A percentile compares a stretch with the other conserved stretches of the same genome.
Conservation (phyloP, 2,888 invertebrate species). For the Choristoneura rosaceana region DNA sequence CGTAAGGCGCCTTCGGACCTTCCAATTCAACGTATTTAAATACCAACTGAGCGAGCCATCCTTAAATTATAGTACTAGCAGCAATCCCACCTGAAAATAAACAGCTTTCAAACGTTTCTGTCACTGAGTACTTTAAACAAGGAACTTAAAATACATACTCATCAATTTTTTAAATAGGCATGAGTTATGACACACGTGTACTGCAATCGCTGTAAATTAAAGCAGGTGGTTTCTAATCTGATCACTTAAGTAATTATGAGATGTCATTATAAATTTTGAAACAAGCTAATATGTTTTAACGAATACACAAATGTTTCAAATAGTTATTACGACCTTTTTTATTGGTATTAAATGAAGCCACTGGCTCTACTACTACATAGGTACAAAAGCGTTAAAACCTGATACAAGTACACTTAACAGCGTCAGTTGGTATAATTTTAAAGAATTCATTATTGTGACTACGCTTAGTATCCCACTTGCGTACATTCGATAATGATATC, state of each 20-base stretch:
- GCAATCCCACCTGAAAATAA: conserved; percentile 17
- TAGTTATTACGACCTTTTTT: conserved; percentile 24
- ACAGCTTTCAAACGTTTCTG: conserved; percentile 5
- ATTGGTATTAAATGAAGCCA: neutral
- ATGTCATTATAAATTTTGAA: conserved; percentile 44
- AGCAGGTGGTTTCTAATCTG: conserved; percentile 48
- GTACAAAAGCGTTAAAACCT: conserved; percentile 11
- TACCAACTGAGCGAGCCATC: conserved; percentile 13
- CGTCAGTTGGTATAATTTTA: conserved; percentile 23
- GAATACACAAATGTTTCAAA: conserved; percentile 14
- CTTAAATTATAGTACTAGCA: conserved; percentile 17
- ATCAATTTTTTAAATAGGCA: conserved; percentile 19
- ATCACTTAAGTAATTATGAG: conserved; percentile 44
- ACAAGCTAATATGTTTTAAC: conserved; percentile 23
- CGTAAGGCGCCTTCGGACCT: conserved; percentile 60
- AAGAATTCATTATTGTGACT: conserved; percentile 36
- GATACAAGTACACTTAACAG: conserved; percentile 12
- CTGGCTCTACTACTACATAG: neutral
- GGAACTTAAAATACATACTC: neutral
- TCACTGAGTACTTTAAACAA: conserved; percentile 11
- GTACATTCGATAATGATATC: conserved; percentile 36
- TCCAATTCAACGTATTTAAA: conserved; percentile 36
- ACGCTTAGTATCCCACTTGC: conserved; percentile 35
- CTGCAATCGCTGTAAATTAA: conserved; percentile 34
- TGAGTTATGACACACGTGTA: conserved; percentile 9